phyloP scores from a whole-genome alignment of 2,888 invertebrate genomes.

The Diarsia dahlii region DNA sequence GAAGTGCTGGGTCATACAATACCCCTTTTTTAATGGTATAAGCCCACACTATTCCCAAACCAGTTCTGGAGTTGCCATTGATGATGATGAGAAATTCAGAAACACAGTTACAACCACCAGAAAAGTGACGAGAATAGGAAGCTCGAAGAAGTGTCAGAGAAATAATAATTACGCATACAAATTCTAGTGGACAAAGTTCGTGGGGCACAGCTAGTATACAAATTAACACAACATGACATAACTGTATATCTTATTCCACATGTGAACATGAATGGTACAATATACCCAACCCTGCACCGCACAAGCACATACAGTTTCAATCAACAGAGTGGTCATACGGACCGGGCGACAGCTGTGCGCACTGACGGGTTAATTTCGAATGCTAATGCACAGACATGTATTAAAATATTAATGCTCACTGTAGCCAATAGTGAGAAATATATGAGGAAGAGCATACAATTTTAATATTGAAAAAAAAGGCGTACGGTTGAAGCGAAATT shows the following conservation, averaged over 20 bases:
- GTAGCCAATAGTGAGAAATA: slow-evolving; percentile 10
- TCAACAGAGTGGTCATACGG: slow-evolving; percentile 72
- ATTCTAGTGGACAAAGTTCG: no score
- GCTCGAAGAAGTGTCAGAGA: no score
- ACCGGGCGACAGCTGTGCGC: slow-evolving; percentile 71
- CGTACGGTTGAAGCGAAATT: background rate
- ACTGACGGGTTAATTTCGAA: slow-evolving; percentile 77
- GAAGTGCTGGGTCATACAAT: no score
- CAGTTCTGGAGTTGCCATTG: no score
- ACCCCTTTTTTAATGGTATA: no score
- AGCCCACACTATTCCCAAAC: no score
- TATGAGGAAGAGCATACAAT: background rate
- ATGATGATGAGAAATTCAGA: no score
- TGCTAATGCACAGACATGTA: slow-evolving; percentile 74
- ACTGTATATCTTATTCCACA: slow-evolving; percentile 11
- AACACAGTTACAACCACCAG: no score
- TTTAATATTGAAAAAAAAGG: slow-evolving; percentile 2
- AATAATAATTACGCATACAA: no score
- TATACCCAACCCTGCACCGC: slow-evolving; percentile 47
- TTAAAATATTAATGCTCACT: slow-evolving; percentile 63
- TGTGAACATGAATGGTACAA: slow-evolving; percentile 37
- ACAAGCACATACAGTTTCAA: slow-evolving; percentile 66
- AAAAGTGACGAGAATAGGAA: no score
- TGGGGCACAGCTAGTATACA: background rate
- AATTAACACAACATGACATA: background rate